Percentiles rank a stretch among this genome's conserved stretches.
phyloP scores from a whole-genome alignment of 2,113 vertebrate species.

The Rhea americana region DNA sequence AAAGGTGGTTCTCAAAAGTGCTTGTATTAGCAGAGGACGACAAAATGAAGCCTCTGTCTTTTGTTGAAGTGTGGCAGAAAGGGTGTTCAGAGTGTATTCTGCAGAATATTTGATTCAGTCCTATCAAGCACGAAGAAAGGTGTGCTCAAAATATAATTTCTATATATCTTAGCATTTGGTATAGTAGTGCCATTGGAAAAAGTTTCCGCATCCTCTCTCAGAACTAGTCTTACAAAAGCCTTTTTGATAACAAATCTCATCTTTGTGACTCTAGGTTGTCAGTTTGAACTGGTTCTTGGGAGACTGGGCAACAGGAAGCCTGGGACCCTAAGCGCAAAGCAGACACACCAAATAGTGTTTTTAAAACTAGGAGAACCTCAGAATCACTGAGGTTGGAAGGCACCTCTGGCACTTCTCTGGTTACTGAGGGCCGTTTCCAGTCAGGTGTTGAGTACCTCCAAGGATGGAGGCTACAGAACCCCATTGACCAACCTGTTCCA shows the following conservation, averaged over 20 bases:
- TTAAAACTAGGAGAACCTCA: not conserved
- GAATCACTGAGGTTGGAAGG: not conserved
- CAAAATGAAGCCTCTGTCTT: not conserved
- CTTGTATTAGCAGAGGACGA: not conserved
- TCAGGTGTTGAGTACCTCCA: not conserved
- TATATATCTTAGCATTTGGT: not conserved
- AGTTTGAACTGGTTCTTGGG: not conserved
- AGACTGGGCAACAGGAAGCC: not conserved
- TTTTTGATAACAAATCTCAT: not conserved
- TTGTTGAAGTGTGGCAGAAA: not conserved
- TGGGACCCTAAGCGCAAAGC: fast-evolving
- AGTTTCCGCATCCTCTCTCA: not conserved
- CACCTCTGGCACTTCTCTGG: not conserved
- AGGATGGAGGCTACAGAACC: not conserved
- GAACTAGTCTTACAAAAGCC: not conserved
- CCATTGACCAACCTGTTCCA: not conserved
- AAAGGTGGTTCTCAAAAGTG: not conserved
- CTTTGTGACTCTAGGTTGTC: not conserved
- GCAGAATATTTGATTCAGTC: not conserved
- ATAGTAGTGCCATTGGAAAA: not conserved
- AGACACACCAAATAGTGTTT: not conserved
- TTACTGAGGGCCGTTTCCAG: not conserved
- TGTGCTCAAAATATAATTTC: not conserved
- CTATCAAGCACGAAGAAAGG: not conserved
- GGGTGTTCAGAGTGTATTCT: not conserved